Percentiles rank a stretch among this genome's conserved stretches.
phyloP scores from a whole-genome alignment of 2,888 invertebrate species.

The Apotomis betuletana region DNA sequence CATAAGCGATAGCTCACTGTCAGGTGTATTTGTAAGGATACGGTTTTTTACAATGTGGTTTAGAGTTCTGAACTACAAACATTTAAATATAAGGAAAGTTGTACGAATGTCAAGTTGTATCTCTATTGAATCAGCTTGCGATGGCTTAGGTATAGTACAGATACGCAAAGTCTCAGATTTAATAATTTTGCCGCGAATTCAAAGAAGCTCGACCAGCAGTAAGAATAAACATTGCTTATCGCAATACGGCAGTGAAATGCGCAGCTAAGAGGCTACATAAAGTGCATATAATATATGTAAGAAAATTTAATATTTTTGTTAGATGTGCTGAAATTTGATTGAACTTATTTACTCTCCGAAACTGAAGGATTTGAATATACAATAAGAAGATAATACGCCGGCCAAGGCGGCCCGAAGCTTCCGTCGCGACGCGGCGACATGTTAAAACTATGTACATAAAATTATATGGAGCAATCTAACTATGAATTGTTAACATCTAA shows the following conservation, averaged over 20 bases:
- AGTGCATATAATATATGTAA: constrained; percentile 11
- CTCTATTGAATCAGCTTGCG: not conserved
- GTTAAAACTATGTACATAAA: constrained; percentile 57
- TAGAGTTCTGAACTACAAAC: constrained; percentile 1
- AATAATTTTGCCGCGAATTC: constrained; percentile 19
- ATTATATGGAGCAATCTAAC: constrained; percentile 53
- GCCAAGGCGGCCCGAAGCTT: not conserved
- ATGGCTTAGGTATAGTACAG: not conserved
- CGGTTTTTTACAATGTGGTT: constrained; percentile 2
- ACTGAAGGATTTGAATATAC: constrained; percentile 16
- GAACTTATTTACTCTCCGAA: constrained; percentile 9
- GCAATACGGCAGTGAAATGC: constrained; percentile 8
- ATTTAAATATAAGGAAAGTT: constrained; percentile 2
- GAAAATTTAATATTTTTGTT: not conserved
- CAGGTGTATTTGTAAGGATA: constrained; percentile 1
- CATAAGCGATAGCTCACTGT: constrained; percentile 9
- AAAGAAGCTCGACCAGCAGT: constrained; percentile 13
- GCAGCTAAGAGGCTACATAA: constrained; percentile 37
- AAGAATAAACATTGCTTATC: constrained; percentile 8
- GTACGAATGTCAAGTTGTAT: constrained; percentile 9
- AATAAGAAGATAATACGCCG: not conserved
- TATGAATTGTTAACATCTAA: constrained; percentile 76
- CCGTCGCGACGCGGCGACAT: constrained; percentile 51
- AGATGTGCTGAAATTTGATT: not conserved
- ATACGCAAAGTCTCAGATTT: constrained; percentile 1